Conservation (phyloP, 92 coral and sea anemone genomes). For the Galaxea fascicularis region DNA sequence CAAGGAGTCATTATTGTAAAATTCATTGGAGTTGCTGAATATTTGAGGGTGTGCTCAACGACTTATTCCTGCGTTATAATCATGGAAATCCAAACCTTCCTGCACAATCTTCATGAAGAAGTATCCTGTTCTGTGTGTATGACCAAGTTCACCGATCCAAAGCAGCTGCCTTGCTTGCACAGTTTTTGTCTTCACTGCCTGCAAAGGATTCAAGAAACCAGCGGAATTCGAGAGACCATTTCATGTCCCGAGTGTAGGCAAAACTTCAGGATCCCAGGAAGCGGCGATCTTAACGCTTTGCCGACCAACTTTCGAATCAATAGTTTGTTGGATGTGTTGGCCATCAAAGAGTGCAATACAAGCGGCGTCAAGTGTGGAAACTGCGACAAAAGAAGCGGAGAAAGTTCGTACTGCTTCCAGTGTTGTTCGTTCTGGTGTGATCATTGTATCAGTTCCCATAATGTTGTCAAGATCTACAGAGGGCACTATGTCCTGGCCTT, state of each 20-base stretch:
- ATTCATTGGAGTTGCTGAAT: too few species aligned
- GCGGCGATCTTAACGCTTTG: slow-evolving; percentile 1
- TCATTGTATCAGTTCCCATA: neutral
- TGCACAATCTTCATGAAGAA: slow-evolving; percentile 29
- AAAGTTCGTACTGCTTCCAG: slow-evolving; percentile 18
- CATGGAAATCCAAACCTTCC: slow-evolving; percentile 11
- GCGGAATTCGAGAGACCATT: neutral
- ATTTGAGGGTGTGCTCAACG: neutral
- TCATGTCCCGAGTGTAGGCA: neutral
- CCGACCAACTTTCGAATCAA: slow-evolving; percentile 1
- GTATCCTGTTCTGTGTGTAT: slow-evolving; percentile 38
- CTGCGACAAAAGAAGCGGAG: neutral
- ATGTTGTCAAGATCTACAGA: neutral
- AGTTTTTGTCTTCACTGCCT: slow-evolving; percentile 36
- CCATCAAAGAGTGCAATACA: neutral
- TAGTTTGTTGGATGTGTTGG: neutral
- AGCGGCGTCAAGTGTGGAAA: slow-evolving; percentile 8
- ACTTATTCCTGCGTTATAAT: neutral
- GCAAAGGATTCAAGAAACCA: neutral
- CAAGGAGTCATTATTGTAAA: too few species aligned
- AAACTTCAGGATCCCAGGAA: neutral
- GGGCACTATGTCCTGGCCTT: slow-evolving; percentile 15
- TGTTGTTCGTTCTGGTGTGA: slow-evolving; percentile 28
- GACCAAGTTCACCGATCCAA: slow-evolving; percentile 33
- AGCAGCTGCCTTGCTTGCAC: slow-evolving; percentile 46